Percentiles rank a stretch among this genome's conserved stretches.
Evolutionary conservation across 2,888 invertebrate genomes (phyloP).

Genomic region (Zelleria hepariella): DNA sequence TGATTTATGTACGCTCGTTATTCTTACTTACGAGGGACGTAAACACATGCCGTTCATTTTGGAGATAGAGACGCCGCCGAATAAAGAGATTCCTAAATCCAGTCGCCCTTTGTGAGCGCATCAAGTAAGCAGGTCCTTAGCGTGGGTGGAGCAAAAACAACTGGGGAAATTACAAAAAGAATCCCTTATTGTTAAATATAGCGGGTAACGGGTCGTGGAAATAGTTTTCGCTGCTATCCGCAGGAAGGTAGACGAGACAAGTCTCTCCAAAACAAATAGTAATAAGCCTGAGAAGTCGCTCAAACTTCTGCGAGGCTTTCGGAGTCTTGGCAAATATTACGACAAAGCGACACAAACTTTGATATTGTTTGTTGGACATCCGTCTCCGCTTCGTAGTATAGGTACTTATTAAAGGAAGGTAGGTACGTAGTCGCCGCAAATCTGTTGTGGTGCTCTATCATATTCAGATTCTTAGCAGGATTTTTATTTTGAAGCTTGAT

Average conservation of each 20-base stretch:
- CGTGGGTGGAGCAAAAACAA: neutral
- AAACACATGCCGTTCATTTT: constrained; percentile 51
- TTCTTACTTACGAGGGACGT: constrained; percentile 55
- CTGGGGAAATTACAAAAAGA: neutral
- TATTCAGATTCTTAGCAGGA: too few species aligned
- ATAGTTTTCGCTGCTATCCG: constrained; percentile 7
- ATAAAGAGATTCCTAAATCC: constrained; percentile 7
- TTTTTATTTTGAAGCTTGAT: too few species aligned
- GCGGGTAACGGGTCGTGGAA: neutral
- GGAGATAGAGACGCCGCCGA: neutral
- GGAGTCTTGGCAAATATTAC: constrained; percentile 54
- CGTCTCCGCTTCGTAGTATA: too few species aligned
- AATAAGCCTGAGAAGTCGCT: constrained; percentile 55
- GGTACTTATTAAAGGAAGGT: neutral
- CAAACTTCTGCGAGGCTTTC: constrained; percentile 39
- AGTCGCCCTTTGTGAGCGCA: neutral
- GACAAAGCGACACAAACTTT: constrained; percentile 55
- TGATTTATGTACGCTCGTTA: constrained; percentile 57
- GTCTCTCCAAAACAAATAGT: constrained; percentile 59
- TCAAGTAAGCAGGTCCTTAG: neutral
- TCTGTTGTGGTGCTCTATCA: neutral
- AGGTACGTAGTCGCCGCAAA: neutral
- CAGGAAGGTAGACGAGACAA: constrained; percentile 14
- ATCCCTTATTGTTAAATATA: neutral
- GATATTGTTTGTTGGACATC: constrained; percentile 56